Conservation (phyloP, 2,888 invertebrate species). For the Spodoptera picta region DNA sequence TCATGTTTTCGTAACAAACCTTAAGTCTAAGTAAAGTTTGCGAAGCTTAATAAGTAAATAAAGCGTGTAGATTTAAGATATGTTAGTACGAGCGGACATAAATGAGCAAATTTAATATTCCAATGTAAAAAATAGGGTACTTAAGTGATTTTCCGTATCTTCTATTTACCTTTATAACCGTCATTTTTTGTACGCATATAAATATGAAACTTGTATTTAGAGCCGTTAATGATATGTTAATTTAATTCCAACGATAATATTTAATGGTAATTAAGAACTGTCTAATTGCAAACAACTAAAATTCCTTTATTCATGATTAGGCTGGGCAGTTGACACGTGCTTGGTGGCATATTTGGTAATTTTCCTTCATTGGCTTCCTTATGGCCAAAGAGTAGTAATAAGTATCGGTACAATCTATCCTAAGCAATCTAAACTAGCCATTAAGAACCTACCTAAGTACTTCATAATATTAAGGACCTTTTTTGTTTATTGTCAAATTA, state of each 20-base stretch:
- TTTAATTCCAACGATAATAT: conserved; percentile 20
- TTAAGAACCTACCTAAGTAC: conserved; percentile 3
- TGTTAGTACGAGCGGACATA: neutral
- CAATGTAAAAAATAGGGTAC: conserved; percentile 1
- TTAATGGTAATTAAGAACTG: conserved; percentile 10
- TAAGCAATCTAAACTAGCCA: conserved; percentile 24
- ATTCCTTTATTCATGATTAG: conserved; percentile 3
- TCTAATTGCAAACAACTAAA: neutral
- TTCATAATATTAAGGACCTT: neutral
- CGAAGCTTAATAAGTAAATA: neutral
- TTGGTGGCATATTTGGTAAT: conserved; percentile 8
- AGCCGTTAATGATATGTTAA: conserved; percentile 28
- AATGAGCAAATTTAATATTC: conserved; percentile 4
- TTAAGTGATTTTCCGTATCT: conserved; percentile 17
- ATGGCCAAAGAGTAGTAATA: conserved; percentile 8
- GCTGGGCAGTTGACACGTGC: conserved; percentile 1
- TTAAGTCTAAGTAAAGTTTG: neutral
- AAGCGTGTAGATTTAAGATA: neutral
- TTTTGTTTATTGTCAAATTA: conserved; percentile 12
- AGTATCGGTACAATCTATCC: conserved; percentile 16
- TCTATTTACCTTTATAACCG: conserved; percentile 12
- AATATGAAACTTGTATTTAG: conserved; percentile 9
- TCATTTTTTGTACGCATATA: conserved; percentile 1
- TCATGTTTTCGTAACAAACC: neutral
- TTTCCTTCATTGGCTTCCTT: conserved; percentile 38